Evolutionary conservation across 2,113 vertebrate genomes (phyloP).

Genomic region (Paramisgurnus dabryanus): DNA sequence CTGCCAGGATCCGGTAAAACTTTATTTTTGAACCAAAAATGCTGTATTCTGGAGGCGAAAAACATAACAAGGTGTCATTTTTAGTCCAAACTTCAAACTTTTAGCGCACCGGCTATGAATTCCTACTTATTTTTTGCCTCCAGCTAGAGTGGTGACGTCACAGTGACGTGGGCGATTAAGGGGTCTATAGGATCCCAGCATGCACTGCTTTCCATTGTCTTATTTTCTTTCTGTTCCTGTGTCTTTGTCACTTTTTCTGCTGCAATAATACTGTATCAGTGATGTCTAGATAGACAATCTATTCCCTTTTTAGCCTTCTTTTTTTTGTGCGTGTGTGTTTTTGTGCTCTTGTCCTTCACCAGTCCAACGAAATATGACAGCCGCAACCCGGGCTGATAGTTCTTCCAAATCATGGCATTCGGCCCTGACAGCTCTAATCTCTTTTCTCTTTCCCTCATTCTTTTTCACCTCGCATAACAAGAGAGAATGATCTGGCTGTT

Average conservation of each 20-base stretch:
- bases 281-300: slow-evolving; percentile 11
- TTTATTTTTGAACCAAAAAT: no score
- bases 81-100: no score
- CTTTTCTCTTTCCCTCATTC: slow-evolving; percentile 33
- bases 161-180: no score
- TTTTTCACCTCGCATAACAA: slow-evolving; percentile 22
- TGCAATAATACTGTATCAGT: not conserved
- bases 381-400: slow-evolving; percentile 49
- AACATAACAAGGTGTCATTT: no score
- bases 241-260: not conserved
- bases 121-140: no score
- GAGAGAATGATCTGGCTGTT: slow-evolving; percentile 36
- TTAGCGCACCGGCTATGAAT: no score
- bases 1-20: no score
- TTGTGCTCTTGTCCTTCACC: slow-evolving; percentile 46
- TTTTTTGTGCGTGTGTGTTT: slow-evolving; percentile 8
- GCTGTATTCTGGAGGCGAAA: no score
- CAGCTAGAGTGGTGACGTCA: no score
- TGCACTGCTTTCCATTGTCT: not conserved
- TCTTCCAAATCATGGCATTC: slow-evolving; percentile 53
- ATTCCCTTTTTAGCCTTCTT: not conserved
- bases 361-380: slow-evolving; percentile 55
- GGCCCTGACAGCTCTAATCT: slow-evolving; percentile 55
- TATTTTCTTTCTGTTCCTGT: not conserved
- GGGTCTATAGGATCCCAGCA: no score